Evolutionary conservation across 1,140 invertebrate genomes (phyloP).

Genomic region (Danaus melanippus): DNA sequence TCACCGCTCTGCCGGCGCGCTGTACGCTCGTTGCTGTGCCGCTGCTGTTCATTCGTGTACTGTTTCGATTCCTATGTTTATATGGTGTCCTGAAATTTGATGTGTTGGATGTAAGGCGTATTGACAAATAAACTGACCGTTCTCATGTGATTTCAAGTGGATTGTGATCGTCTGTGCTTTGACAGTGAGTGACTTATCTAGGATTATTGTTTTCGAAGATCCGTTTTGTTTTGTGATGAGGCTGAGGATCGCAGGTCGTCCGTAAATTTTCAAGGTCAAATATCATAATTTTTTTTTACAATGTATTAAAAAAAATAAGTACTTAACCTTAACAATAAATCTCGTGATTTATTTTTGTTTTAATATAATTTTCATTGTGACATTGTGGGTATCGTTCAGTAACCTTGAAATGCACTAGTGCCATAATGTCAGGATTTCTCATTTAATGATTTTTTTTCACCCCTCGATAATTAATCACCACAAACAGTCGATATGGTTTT

Average conservation of each 20-base stretch:
- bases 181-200: slow-evolving; percentile 52
- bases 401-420: no score
- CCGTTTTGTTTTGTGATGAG: slow-evolving; percentile 35
- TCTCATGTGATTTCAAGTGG: slow-evolving; percentile 49
- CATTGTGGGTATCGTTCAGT: no score
- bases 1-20: slow-evolving; percentile 63
- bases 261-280: slow-evolving; percentile 40
- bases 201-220: slow-evolving; percentile 51
- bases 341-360: no score
- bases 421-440: no score
- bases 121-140: slow-evolving; percentile 41
- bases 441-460: no score
- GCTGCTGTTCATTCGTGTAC: slow-evolving; percentile 27
- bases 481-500: no score
- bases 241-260: slow-evolving; percentile 18
- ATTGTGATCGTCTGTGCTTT: slow-evolving; percentile 59
- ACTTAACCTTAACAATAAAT: no score
- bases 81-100: slow-evolving; percentile 32
- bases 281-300: slow-evolving; percentile 11
- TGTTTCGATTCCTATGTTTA: slow-evolving; percentile 48
- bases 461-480: no score
- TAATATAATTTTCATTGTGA: no score
- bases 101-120: slow-evolving; percentile 31
- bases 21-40: slow-evolving; percentile 46
- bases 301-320: not conserved